A percentile compares a stretch with the other conserved stretches of the same genome.
These are phyloP conservation scores for Arrhamphus sclerolepis DNA, from an alignment of 2,797 vertebrate genomes.

Conservation along the genomic window DNA sequence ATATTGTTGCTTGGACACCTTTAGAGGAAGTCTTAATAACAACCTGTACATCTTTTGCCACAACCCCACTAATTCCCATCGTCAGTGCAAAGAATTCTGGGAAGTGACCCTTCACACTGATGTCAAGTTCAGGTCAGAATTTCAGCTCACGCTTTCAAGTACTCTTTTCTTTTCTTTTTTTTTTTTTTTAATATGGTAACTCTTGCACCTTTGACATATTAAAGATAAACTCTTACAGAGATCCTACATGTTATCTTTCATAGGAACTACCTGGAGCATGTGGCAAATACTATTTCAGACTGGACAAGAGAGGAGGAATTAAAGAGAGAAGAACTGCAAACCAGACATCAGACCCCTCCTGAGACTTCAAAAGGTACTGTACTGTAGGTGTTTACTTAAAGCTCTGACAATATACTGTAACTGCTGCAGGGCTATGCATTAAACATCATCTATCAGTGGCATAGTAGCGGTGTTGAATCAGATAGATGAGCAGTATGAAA, in stretches of 20 bases:
- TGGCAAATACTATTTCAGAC: constrained; percentile 82
- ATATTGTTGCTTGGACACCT: constrained; percentile 86
- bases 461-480: not conserved
- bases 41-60: constrained; percentile 88
- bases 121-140: constrained; percentile 90
- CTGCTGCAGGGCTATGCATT: fast-evolving
- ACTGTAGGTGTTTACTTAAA: constrained; percentile 15
- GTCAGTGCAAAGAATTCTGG: constrained; percentile 83
- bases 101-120: constrained; percentile 86
- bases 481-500: too few species aligned
- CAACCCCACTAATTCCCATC: constrained; percentile 85
- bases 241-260: not conserved
- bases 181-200: not conserved
- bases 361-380: constrained; percentile 37
- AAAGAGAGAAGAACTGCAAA: constrained; percentile 66
- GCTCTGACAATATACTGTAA: fast-evolving
- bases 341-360: constrained; percentile 7
- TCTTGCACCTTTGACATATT: not conserved
- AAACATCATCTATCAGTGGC: not conserved
- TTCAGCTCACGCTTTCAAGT: not conserved
- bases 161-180: too few species aligned
- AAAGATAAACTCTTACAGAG: not conserved
- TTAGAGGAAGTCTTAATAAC: constrained; percentile 83
- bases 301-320: constrained; percentile 86
- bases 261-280: constrained; percentile 90